Evolutionary conservation across 2,113 vertebrate species (phyloP).

Genomic region (Lepus timidus): DNA sequence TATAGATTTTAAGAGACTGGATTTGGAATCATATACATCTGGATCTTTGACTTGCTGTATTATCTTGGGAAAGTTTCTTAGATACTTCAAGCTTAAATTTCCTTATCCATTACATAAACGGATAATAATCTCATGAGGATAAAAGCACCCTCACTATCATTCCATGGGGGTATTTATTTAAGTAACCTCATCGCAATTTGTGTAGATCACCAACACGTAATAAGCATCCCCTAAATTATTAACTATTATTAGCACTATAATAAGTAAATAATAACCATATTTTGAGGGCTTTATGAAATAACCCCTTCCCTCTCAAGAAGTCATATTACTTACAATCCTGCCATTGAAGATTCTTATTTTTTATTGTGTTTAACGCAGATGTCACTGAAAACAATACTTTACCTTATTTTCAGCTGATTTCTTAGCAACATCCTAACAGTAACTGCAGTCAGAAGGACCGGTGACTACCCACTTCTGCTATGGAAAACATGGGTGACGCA

Average conservation of each 20-base stretch:
- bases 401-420: neutral
- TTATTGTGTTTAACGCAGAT: neutral
- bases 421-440: neutral
- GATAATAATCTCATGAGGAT: neutral
- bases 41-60: neutral
- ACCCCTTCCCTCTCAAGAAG: neutral
- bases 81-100: slow-evolving; percentile 22
- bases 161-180: neutral
- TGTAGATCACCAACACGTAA: neutral
- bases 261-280: neutral
- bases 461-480: neutral
- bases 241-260: neutral
- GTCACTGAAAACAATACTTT: neutral
- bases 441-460: neutral
- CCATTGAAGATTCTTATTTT: neutral
- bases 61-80: neutral
- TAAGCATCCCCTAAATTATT: neutral
- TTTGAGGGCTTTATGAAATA: slow-evolving; percentile 48
- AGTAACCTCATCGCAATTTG: neutral
- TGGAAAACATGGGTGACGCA: neutral
- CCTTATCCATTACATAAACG: neutral
- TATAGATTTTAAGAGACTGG: neutral
- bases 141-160: neutral
- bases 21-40: neutral
- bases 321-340: neutral